phyloP scores from a whole-genome alignment of 2,888 invertebrate species.

The Eristalis arbustorum region DNA sequence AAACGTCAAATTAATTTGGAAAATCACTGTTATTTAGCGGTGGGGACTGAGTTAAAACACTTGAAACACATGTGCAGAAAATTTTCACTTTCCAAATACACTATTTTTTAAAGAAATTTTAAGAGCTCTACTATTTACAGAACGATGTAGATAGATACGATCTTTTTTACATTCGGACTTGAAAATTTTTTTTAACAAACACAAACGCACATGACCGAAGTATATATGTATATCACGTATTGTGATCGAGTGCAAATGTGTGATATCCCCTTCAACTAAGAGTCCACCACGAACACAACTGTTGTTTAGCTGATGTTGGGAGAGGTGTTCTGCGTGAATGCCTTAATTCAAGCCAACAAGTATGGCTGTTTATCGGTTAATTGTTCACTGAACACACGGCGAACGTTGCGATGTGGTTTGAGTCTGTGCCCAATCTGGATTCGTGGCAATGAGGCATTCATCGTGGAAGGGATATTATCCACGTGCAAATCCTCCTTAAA shows the following conservation, averaged over 20 bases:
- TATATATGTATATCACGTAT: conserved; percentile 16
- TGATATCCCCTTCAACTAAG: conserved; percentile 5
- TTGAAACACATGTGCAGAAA: conserved; percentile 28
- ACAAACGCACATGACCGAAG: conserved; percentile 10
- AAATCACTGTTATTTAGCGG: conserved; percentile 12
- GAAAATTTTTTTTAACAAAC: conserved; percentile 21
- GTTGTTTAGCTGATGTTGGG: conserved; percentile 24
- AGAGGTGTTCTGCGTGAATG: neutral
- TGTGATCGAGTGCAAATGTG: conserved; percentile 31
- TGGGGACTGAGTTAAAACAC: neutral
- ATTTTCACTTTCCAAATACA: conserved; percentile 28
- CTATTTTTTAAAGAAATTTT: conserved; percentile 45
- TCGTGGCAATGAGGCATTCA: neutral
- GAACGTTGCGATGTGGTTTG: neutral
- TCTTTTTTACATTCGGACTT: conserved; percentile 48
- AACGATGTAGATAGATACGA: conserved; percentile 42
- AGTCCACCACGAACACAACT: neutral
- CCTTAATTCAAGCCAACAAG: conserved; percentile 12
- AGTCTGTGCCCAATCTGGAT: neutral
- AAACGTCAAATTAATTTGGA: conserved; percentile 7
- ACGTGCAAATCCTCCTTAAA: neutral
- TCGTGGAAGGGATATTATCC: neutral
- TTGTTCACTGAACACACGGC: conserved; percentile 10
- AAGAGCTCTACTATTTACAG: conserved; percentile 63
- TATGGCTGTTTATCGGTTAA: neutral